Conservation (phyloP, 2,113 vertebrate genomes). For the Spea bombifrons region DNA sequence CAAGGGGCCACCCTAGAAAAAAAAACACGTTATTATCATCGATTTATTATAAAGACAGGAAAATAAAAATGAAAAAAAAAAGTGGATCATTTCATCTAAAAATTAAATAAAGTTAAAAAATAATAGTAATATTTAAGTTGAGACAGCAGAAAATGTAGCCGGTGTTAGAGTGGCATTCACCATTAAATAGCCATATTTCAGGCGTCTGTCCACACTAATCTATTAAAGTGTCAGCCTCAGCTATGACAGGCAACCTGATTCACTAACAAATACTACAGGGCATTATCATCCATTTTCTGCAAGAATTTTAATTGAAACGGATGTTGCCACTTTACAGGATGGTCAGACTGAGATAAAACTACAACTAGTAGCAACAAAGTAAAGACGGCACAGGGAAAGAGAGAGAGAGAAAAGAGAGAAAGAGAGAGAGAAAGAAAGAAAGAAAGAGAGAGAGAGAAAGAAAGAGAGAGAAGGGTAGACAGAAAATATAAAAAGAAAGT, state of each 20-base stretch:
- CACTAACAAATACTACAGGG: conserved; percentile 48
- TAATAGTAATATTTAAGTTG: not conserved
- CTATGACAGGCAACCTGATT: conserved; percentile 31
- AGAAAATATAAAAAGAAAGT: not conserved
- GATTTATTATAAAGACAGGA: too few relatives aligned
- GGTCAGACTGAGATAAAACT: conserved; percentile 37
- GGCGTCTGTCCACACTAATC: conserved; percentile 48
- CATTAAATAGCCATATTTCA: conserved; percentile 62
- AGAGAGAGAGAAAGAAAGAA: too few relatives aligned
- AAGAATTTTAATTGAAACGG: conserved; percentile 58
- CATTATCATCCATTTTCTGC: conserved; percentile 48
- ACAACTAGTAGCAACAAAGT: not conserved
- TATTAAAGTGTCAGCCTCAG: conserved; percentile 58
- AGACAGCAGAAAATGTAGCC: not conserved
- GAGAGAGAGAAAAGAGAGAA: too few relatives aligned
- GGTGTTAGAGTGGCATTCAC: conserved; percentile 35
- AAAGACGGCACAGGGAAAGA: not conserved
- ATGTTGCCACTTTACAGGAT: conserved; percentile 50
- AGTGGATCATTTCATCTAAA: too few relatives aligned
- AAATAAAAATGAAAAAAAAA: too few relatives aligned
- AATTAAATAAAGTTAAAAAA: too few relatives aligned
- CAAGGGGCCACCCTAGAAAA: too few relatives aligned
- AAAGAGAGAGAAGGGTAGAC: not conserved
- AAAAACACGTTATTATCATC: too few relatives aligned
- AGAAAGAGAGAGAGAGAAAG: too few relatives aligned